Evolutionary conservation across 2,113 vertebrate species (phyloP).

Genomic region (Labrus mixtus): DNA sequence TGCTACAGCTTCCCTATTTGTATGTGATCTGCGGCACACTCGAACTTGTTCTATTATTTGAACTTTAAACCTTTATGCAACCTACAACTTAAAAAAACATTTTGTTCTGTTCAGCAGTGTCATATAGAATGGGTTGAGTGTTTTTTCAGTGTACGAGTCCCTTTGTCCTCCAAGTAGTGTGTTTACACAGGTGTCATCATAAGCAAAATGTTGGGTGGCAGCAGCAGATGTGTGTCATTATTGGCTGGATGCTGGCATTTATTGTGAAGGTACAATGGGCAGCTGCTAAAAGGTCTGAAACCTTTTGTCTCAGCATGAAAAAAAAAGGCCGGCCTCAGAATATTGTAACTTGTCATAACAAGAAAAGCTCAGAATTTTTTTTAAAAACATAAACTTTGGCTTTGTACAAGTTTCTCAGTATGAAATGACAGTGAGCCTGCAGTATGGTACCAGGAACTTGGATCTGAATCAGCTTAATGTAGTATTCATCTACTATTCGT

Average conservation of each 20-base stretch:
- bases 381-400: neutral
- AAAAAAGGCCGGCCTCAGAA: neutral
- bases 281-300: slow-evolving; percentile 10
- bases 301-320: neutral
- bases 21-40: too few relatives aligned
- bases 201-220: slow-evolving; percentile 9
- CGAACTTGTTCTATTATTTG: too few relatives aligned
- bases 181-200: slow-evolving; percentile 48
- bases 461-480: neutral
- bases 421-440: neutral
- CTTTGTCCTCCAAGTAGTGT: neutral
- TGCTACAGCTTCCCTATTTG: too few relatives aligned
- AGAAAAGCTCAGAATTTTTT: neutral
- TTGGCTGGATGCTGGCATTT: slow-evolving; percentile 13
- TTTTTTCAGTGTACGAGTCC: neutral
- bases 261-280: slow-evolving; percentile 21
- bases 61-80: too few relatives aligned
- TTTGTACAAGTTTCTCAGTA: neutral
- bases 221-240: slow-evolving; percentile 22
- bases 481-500: neutral
- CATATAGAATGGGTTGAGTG: neutral
- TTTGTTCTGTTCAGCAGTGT: neutral
- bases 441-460: too few relatives aligned
- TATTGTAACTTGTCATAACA: neutral
- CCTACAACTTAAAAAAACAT: neutral